Base-by-base conservation (phyloP, 2,797 vertebrate genomes). In the Allobates femoralis region DNA sequence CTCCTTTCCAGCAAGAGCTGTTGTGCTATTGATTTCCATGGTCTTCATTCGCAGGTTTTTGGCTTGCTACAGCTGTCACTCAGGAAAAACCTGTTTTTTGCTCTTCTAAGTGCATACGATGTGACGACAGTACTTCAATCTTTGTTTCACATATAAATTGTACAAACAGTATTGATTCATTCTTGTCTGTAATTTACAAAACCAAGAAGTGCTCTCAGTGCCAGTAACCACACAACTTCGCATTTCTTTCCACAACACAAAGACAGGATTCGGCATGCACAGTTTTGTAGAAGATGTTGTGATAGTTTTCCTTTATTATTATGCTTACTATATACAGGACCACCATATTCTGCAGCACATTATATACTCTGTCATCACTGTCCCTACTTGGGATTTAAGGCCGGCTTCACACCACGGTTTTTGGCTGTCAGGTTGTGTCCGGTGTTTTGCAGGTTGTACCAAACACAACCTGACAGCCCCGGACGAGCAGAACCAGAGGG, bases 161-260 rank as follows among this genome's bases (percentile, higher is more conserved):
- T 46, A 73, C 21, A 73, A 73, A 50, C 69, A 73, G 46, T 73
- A 73, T 73, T 41, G 69, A 73, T 73, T 73, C 69, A n/a, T 16
- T 50, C 69, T 73, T 73, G 69, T 11, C 69, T 73, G 34, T 11
- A 73, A 46, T 73, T 73, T 73, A 16, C 69, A 73, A 73, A n/a
- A 23, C 23, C 23, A n/a, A 73, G 37, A 46, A 73, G 69, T 73
- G 69, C 37, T 73, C 69, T 73, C 23, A 16, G 23, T n/a, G 37
- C 69, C 69, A 26, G 7, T 26, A 73, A 73, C 62, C 3, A 32
- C 69, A 73, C 19, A 50, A 50, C 23, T 21, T 46, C n/a, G 23
- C 26, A 73, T n/a, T 50, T n/a, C 46, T n/a, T 73, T n/a, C 69
- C 23, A n/a, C 10, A 23, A 73, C 37, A 46, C 37, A 73, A 41